These are phyloP conservation scores for Nothocercus julius DNA, from an alignment of 2,113 vertebrate species.

Conservation along the genomic window DNA sequence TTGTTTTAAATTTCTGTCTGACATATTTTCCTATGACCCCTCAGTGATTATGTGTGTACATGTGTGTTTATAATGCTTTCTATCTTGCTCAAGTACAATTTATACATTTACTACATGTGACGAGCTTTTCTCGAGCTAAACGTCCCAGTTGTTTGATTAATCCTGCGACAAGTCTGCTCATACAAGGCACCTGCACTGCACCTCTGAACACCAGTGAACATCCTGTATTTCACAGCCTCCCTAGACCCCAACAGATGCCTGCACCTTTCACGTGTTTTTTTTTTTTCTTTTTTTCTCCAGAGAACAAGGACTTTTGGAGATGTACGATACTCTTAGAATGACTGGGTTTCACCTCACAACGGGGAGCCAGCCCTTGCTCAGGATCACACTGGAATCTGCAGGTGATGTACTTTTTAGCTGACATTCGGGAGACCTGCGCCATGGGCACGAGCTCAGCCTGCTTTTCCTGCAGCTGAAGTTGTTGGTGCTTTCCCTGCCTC, in stretches of 20 bases:
- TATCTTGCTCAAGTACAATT: neutral
- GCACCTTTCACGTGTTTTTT: too few relatives aligned
- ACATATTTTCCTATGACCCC: constrained; percentile 5
- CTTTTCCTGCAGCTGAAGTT: neutral
- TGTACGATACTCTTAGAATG: neutral
- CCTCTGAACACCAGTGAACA: constrained; percentile 55
- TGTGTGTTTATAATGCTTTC: neutral
- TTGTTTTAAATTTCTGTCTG: neutral
- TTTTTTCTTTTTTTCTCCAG: too few relatives aligned
- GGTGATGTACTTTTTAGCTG: neutral
- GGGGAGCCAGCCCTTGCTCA: neutral
- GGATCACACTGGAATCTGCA: neutral
- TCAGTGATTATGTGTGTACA: neutral
- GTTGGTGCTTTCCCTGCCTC: neutral
- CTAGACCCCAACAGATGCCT: constrained; percentile 59
- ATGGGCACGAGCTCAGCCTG: neutral
- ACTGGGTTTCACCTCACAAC: neutral
- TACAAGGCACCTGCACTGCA: constrained; percentile 1
- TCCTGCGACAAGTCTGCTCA: neutral
- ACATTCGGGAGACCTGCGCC: neutral
- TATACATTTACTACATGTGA: neutral
- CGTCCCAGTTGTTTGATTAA: constrained; percentile 24
- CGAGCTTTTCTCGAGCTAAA: neutral
- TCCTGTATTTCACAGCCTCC: constrained; percentile 59
- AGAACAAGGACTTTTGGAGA: neutral